A percentile compares a stretch with the other conserved stretches of the same genome.
Conservation (phyloP, 2,888 invertebrate species). For the Diaperis boleti region DNA sequence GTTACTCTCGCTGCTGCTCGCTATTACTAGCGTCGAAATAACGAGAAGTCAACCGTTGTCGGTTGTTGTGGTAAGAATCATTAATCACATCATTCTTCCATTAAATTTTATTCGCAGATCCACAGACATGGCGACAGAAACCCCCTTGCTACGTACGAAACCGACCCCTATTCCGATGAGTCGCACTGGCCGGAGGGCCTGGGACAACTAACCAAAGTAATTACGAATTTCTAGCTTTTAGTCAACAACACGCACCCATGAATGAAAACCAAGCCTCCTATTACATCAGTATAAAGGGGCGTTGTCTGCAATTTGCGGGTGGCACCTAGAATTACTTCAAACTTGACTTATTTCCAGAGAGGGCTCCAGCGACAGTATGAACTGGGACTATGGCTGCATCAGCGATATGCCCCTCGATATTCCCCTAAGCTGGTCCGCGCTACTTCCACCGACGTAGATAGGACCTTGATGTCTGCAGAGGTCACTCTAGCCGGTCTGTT, state of each 20-base stretch:
- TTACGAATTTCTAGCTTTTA: not conserved
- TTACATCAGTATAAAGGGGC: no score
- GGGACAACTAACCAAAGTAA: constrained; percentile 86
- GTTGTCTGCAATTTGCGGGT: no score
- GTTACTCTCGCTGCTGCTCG: not conserved
- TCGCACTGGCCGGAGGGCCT: constrained; percentile 85
- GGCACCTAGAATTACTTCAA: no score
- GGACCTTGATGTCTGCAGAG: constrained; percentile 89
- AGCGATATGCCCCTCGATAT: constrained; percentile 74
- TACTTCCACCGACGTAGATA: constrained; percentile 85
- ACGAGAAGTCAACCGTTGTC: constrained; percentile 2
- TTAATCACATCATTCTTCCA: not conserved
- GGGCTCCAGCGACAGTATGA: constrained; percentile 40
- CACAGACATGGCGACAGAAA: constrained; percentile 41
- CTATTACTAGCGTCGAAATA: constrained; percentile 1
- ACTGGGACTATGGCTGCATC: constrained; percentile 60
- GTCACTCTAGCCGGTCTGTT: constrained; percentile 82
- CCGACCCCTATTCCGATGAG: constrained; percentile 81
- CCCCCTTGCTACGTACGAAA: constrained; percentile 73
- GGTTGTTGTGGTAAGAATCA: constrained; percentile 18
- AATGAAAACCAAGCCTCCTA: not conserved
- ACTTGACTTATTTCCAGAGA: constrained; percentile 39
- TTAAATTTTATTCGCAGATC: constrained; percentile 20
- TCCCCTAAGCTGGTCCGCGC: constrained; percentile 70
- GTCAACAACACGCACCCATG: not conserved